Base-by-base conservation (phyloP, 1,140 invertebrate genomes). In the Drosophila subpulchrella region DNA sequence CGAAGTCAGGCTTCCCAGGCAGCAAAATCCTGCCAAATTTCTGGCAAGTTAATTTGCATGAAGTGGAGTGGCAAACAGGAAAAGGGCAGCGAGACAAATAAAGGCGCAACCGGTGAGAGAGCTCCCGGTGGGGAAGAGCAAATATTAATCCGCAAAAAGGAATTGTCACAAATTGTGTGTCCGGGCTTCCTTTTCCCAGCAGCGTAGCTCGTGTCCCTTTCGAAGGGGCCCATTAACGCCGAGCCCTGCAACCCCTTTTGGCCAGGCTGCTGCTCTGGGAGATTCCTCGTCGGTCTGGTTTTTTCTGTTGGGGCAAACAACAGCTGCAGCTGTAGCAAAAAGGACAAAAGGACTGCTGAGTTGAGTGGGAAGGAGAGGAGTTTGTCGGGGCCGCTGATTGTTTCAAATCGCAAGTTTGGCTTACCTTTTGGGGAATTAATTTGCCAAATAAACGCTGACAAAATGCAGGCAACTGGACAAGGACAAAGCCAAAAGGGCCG, bases 381-480 rank as follows among this genome's bases (percentile, higher is more conserved):
- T 51, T 56, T 46, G 47, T 48, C 50, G 46, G 68, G 42, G 39
- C 61, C 81, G 75, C 85, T 90, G 85, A 89, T 89, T 89, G 84
- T 89, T 89, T 89, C 84, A 89, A 89, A 89, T 89, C 84, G 84
- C 84, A 89, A 84, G 85, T 89, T 89, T 88, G 82, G 82, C 82
- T 85, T 89, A 89, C 84, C 84, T 89, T 89, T 89, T 89, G 79
- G 84, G 85, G 84, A 89, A 89, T 89, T 89, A 89, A 89, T 89
- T 89, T 89, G 85, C 85, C 84, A 89, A 89, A 89, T 89, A 89
- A 89, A 89, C 81, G 84, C 84, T 89, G 85, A 89, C 84, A 89
- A 89, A 89, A 89, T 83, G 62, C 84, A 89, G 85, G 85, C 74
- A 81, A 81, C 84, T 81, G 84, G 73, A 84, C 80, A 84, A 88